Evolutionary conservation across 2,888 invertebrate species (phyloP).

Genomic region (Camponotus fellah): DNA sequence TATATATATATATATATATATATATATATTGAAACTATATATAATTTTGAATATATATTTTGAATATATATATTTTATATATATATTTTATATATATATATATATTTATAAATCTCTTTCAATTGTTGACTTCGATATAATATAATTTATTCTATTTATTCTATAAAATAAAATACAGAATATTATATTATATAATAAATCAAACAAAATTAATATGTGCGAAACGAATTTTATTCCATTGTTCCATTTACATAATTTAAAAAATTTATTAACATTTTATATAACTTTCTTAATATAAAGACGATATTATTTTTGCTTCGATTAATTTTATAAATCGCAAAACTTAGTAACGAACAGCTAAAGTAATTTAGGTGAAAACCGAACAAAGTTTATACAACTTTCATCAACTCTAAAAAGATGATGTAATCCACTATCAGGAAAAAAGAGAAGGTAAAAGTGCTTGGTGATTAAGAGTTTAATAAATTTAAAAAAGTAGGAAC

Average conservation of each 20-base stretch:
- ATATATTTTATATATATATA: no score
- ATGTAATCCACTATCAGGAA: conserved; percentile 54
- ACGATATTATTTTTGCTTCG: not conserved
- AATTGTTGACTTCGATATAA: not conserved
- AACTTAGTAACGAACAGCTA: conserved; percentile 44
- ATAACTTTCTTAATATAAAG: not conserved
- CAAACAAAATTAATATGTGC: not conserved
- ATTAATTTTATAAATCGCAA: conserved; percentile 16
- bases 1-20: not conserved
- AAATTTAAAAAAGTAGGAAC: conserved; percentile 34
- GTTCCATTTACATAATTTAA: not conserved
- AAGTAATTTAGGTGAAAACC: conserved; percentile 53
- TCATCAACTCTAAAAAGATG: conserved; percentile 57
- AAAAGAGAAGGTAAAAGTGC: not conserved
- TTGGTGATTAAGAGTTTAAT: conserved; percentile 49
- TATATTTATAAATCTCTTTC: not conserved
- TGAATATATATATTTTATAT: no score
- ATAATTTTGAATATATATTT: no score
- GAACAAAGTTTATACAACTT: conserved; percentile 52
- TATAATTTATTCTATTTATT: not conserved
- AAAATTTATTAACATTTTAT: not conserved
- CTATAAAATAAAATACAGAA: not conserved
- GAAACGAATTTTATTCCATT: not conserved
- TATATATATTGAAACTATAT: no score
- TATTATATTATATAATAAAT: conserved; percentile 2